Conservation (phyloP, 2,888 invertebrate species). For the Thymelicus acteon region DNA sequence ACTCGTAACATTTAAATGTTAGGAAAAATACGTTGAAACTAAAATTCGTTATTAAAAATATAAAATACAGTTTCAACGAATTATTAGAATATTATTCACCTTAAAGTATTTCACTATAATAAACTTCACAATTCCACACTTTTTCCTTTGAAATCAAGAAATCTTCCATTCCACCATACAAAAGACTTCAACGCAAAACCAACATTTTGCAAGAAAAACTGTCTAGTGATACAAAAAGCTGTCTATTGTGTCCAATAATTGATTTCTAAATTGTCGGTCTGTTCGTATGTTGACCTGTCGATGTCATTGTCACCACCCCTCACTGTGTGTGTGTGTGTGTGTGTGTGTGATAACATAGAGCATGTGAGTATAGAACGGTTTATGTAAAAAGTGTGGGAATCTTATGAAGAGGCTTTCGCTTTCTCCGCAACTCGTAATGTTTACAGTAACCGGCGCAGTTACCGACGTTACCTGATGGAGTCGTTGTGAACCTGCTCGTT, state of each 20-base stretch:
- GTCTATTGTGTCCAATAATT: not conserved
- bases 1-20: too few relatives aligned
- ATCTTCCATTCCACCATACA: not conserved
- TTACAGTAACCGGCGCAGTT: too few relatives aligned
- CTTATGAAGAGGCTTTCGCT: slow-evolving; percentile 21
- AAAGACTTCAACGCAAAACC: slow-evolving; percentile 8
- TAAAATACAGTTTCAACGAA: too few relatives aligned
- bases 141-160: not conserved
- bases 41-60: too few relatives aligned
- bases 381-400: slow-evolving; percentile 28
- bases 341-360: too few relatives aligned
- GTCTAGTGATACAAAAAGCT: not conserved
- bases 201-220: not conserved
- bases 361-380: slow-evolving; percentile 1
- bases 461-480: too few relatives aligned
- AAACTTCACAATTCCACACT: not conserved
- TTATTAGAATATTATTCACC: too few relatives aligned
- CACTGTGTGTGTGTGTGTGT: too few relatives aligned
- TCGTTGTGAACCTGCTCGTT: not conserved
- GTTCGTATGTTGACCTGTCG: not conserved
- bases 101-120: too few relatives aligned
- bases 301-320: not conserved
- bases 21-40: too few relatives aligned
- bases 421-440: not conserved
- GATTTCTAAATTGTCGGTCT: slow-evolving; percentile 2